Evolutionary conservation across 1,140 invertebrate species (phyloP), one percentile per base, ranked within the genome.

Genomic region (Aricia agestis): DNA sequence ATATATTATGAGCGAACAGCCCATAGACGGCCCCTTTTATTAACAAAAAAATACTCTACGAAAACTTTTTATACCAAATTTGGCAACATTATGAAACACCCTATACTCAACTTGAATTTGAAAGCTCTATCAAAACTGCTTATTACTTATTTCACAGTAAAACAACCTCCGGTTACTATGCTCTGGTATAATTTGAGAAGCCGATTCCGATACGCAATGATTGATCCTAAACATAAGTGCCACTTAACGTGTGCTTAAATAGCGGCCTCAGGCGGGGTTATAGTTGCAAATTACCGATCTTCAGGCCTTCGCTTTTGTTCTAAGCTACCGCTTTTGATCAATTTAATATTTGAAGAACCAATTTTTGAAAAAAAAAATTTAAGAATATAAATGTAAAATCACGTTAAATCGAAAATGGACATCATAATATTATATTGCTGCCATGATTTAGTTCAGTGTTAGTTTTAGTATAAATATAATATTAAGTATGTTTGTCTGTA

Each of bases 231-330:
- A 36, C 36, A 7, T 36, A 63, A 63, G 59, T 63, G 18, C 18
- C 59, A 63, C 59, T 63, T 63, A 63, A 63, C 59, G 19, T 10
- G 59, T 10, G 59, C 19, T 63, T 63, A 63, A 63, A 63, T 25
- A 19, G 6, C 59, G 10, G 19, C 59, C 59, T 25, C 7, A 11
- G 59, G 59, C 59, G 17, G 19, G 25, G 58, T 59, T 59, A 59
- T 59, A 17, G 18, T 59, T n/a, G 58, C n/a, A 59, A 63, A 63
- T 63, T 63, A 63, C 59, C 58, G 58, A 59, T 63, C 19, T 63
- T 63, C 59, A 19, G 59, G 6, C 18, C 6, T 10, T 2, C 9
- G 11, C 59, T 59, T 18, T 18, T 11, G 58, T 25, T 63, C 10
- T 19, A 63, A 7, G 10, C 17, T 19, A 13, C 45, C 9, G 36